Percentiles rank a stretch among this genome's conserved stretches.
These are phyloP conservation scores for Pipistrellus pipistrellus DNA, from an alignment of 2,797 vertebrate species.

Conservation along the genomic window DNA sequence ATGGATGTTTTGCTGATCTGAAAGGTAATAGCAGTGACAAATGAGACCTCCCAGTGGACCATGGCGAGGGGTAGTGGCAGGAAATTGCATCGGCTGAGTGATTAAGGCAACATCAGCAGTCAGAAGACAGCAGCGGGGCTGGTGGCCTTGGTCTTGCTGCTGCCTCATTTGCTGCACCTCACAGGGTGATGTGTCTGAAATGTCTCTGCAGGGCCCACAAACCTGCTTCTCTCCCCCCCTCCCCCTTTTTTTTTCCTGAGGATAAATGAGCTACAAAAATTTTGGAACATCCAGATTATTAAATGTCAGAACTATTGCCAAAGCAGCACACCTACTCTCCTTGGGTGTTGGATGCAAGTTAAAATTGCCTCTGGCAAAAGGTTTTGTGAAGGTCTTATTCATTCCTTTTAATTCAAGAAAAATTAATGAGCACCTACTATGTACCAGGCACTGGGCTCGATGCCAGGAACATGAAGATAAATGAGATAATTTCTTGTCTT, in stretches of 20 bases:
- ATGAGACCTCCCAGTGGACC: constrained; percentile 47
- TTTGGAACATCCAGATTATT: constrained; percentile 13
- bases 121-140: constrained; percentile 47
- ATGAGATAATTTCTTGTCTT: constrained; percentile 81
- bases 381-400: constrained; percentile 71
- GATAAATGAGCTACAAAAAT: constrained; percentile 55
- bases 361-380: constrained; percentile 75
- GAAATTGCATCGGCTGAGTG: constrained; percentile 47
- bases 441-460: constrained; percentile 50
- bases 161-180: constrained; percentile 62
- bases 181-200: constrained; percentile 14
- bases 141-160: constrained; percentile 48
- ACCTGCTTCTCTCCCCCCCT: not conserved
- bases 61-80: accelerated
- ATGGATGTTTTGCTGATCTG: not conserved
- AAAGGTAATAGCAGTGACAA: constrained; percentile 79
- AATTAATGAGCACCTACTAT: constrained; percentile 79
- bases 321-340: constrained; percentile 59
- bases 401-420: constrained; percentile 78
- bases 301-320: constrained; percentile 57
- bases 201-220: not conserved
- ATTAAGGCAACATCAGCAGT: constrained; percentile 46
- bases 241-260: not conserved
- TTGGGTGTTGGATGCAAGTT: constrained; percentile 65
- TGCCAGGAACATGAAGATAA: constrained; percentile 70